These are phyloP conservation scores for Bradypodion ventrale DNA, from an alignment of 2,797 vertebrate species.

Conservation along the genomic window DNA sequence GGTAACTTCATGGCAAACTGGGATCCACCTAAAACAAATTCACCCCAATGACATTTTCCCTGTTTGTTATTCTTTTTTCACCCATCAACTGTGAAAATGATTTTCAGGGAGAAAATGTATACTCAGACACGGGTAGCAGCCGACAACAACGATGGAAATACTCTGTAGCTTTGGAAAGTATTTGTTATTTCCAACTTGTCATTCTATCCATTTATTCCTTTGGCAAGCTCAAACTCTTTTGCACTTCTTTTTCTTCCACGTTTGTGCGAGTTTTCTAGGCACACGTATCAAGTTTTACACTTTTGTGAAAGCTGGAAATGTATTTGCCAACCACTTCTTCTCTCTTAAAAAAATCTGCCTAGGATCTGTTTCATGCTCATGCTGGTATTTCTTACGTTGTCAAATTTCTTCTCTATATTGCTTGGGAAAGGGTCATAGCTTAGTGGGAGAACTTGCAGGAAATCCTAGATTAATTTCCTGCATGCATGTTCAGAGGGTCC, in stretches of 20 bases:
- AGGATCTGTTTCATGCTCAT: constrained; percentile 1
- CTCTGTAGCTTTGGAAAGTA: constrained; percentile 2
- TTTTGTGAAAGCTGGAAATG: constrained; percentile 5
- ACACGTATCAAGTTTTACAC: neutral
- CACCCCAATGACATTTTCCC: too few species aligned
- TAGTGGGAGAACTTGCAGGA: neutral
- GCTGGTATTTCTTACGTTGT: too few species aligned
- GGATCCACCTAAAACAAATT: too few species aligned
- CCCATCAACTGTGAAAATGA: too few species aligned
- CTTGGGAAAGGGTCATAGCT: neutral
- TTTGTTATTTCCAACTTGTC: neutral
- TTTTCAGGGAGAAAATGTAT: too few species aligned
- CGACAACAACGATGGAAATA: too few species aligned
- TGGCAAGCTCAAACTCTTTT: neutral
- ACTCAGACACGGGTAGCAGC: too few species aligned
- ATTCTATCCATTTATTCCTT: constrained; percentile 8
- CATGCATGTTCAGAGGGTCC: neutral
- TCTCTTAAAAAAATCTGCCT: neutral
- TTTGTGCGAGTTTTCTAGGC: constrained; percentile 13
- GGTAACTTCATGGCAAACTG: too few species aligned
- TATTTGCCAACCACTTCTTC: neutral
- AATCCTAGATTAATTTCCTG: neutral
- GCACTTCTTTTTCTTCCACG: neutral
- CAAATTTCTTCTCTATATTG: neutral
- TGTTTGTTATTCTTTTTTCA: too few species aligned